Conservation (phyloP, 2,797 vertebrate species). For the Gila robusta region DNA sequence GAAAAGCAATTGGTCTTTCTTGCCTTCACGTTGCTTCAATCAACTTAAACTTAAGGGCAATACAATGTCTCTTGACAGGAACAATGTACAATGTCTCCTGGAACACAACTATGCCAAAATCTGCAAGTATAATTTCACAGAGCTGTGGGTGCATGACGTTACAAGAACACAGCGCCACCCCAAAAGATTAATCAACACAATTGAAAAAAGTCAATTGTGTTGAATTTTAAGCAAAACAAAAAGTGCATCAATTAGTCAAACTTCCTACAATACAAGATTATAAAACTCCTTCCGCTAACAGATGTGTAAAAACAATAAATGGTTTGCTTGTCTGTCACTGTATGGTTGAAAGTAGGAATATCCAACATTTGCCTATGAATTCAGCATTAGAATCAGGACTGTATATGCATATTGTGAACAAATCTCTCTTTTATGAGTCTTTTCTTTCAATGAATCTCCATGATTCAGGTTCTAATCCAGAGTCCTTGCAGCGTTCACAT, state of each 20-base stretch:
- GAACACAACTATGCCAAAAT: not conserved
- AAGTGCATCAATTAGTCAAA: not conserved
- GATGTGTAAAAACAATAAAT: not conserved
- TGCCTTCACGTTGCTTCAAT: not conserved
- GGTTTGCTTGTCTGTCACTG: not conserved
- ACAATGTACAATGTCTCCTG: constrained; percentile 1
- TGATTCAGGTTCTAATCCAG: constrained; percentile 50
- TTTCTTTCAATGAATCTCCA: constrained; percentile 24
- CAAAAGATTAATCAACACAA: not conserved
- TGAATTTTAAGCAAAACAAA: not conserved
- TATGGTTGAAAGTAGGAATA: not conserved
- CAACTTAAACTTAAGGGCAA: not conserved
- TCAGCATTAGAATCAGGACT: not conserved
- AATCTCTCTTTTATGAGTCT: not conserved
- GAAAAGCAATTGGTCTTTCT: not conserved
- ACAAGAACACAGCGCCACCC: not conserved
- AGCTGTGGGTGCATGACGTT: not conserved
- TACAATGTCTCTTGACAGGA: not conserved
- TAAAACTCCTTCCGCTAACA: not conserved
- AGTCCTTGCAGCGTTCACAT: constrained; percentile 40
- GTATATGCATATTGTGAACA: not conserved
- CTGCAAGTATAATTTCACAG: not conserved
- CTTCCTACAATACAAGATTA: not conserved
- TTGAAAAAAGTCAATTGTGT: not conserved
- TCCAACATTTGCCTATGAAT: not conserved